Conservation (phyloP, 1,140 invertebrate species). For the Drosophila grimshawi region DNA sequence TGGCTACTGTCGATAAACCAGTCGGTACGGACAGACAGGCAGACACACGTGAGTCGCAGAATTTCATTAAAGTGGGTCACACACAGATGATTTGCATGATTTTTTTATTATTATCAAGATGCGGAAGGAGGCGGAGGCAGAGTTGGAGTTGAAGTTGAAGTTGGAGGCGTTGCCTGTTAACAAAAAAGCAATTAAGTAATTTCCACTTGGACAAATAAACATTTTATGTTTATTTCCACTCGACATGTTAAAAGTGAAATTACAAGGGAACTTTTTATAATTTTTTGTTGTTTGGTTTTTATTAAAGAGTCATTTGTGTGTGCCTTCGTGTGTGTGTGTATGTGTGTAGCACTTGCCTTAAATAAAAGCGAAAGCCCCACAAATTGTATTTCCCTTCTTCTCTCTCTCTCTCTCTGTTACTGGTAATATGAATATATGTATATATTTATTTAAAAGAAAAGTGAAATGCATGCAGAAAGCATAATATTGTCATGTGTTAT, state of each 20-base stretch:
- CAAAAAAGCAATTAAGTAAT: constrained; percentile 71
- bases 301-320: constrained; percentile 66
- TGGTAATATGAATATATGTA: constrained; percentile 22
- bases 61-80: constrained; percentile 60
- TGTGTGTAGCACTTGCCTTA: constrained; percentile 50
- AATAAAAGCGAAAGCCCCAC: constrained; percentile 79
- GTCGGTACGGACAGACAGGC: constrained; percentile 17
- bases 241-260: constrained; percentile 78
- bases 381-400: constrained; percentile 45
- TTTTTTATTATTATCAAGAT: constrained; percentile 20
- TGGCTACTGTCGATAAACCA: constrained; percentile 53
- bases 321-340: constrained; percentile 22
- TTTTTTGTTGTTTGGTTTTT: constrained; percentile 42
- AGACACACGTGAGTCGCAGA: constrained; percentile 47
- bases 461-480: constrained; percentile 73
- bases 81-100: constrained; percentile 76
- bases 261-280: constrained; percentile 54
- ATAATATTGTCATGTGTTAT: constrained; percentile 68
- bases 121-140: no score
- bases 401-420: constrained; percentile 2
- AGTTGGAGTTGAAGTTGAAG: background rate
- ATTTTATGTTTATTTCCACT: constrained; percentile 57
- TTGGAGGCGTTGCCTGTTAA: constrained; percentile 14
- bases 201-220: constrained; percentile 64
- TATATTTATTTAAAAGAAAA: constrained; percentile 77